These are phyloP conservation scores for Pithys albifrons DNA, from an alignment of 2,113 vertebrate species.

Conservation along the genomic window DNA sequence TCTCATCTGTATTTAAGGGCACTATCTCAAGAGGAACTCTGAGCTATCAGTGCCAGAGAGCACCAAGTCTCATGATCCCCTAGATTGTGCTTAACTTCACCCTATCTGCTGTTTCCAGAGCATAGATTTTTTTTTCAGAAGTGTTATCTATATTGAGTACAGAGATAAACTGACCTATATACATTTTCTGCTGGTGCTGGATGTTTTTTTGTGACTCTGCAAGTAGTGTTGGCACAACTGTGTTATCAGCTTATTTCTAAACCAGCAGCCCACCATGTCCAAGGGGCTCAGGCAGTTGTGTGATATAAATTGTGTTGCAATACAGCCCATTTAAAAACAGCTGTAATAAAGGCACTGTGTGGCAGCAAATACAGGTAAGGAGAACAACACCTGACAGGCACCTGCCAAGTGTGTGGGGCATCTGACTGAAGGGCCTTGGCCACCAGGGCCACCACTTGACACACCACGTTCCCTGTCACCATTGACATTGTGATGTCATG, in stretches of 20 bases:
- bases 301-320: not conserved
- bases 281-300: not conserved
- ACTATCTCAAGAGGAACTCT: not conserved
- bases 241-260: slow-evolving; percentile 36
- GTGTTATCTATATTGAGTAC: slow-evolving; percentile 5
- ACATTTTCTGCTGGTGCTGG: slow-evolving; percentile 27
- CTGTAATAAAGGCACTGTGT: not conserved
- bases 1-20: not conserved
- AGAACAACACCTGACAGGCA: not conserved
- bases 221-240: not conserved
- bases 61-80: not conserved
- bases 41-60: not conserved
- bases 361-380: not conserved
- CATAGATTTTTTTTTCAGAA: slow-evolving; percentile 3
- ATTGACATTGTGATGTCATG: not conserved
- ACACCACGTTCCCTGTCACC: not conserved
- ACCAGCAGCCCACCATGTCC: not conserved
- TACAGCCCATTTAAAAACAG: not conserved
- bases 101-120: slow-evolving; percentile 26
- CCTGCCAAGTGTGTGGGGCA: not conserved
- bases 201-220: slow-evolving; percentile 16
- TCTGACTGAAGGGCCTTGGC: not conserved
- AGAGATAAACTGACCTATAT: slow-evolving; percentile 54
- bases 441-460: not conserved
- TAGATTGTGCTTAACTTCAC: not conserved